Percentiles rank a stretch among this genome's conserved stretches.
These are phyloP conservation scores for Antechinus flavipes DNA, from an alignment of 2,113 vertebrate species.

Conservation along the genomic window DNA sequence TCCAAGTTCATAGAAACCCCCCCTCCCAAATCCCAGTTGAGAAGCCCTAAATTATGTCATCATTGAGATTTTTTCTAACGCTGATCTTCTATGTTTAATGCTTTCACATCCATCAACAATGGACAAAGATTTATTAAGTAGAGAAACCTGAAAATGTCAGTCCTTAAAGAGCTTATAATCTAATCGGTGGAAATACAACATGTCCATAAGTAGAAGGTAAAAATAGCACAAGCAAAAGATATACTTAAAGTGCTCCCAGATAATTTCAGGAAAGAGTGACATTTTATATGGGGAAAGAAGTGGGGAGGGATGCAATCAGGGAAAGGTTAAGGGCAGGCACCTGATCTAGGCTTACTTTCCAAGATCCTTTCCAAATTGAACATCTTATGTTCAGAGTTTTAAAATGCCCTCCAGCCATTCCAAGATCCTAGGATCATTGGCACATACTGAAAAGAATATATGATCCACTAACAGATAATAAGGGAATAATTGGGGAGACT, in stretches of 20 bases:
- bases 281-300: neutral
- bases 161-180: neutral
- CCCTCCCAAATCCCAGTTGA: neutral
- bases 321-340: neutral
- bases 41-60: neutral
- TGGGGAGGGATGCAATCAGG: neutral
- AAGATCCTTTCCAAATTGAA: neutral
- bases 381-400: neutral
- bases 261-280: neutral
- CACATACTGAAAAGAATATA: neutral
- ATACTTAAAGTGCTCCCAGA: neutral
- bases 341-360: neutral
- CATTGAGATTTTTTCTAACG: neutral
- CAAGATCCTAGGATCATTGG: neutral
- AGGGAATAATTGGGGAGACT: neutral
- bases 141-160: neutral
- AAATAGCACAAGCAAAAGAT: neutral
- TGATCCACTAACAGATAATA: neutral
- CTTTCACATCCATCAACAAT: neutral
- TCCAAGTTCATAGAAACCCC: neutral
- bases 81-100: neutral
- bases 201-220: neutral
- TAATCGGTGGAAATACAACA: neutral
- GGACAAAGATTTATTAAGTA: neutral
- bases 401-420: neutral